Evolutionary conservation across 2,113 vertebrate species (phyloP).

Genomic region (Oenanthe melanoleuca): DNA sequence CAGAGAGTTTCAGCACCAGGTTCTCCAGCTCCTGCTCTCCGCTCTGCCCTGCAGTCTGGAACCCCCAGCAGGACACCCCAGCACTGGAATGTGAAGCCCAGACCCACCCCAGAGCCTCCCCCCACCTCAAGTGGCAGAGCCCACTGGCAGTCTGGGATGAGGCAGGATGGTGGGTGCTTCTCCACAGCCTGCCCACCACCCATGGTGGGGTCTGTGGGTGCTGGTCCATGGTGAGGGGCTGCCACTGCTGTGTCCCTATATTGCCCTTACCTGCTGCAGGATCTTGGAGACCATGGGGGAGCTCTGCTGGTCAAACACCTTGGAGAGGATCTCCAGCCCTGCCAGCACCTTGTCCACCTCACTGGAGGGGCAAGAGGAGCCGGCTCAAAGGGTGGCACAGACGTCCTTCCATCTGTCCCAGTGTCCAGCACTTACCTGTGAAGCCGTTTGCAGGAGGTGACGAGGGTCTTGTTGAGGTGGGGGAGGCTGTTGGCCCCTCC

Average conservation of each 20-base stretch:
- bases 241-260: slow-evolving; percentile 7
- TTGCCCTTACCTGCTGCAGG: slow-evolving; percentile 87
- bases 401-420: not conserved
- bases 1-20: slow-evolving; percentile 90
- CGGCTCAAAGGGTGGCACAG: not conserved
- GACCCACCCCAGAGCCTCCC: not conserved
- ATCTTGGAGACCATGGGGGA: slow-evolving; percentile 90
- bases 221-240: too few relatives aligned
- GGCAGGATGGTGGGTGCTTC: not conserved
- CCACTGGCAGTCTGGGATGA: not conserved
- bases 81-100: not conserved
- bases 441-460: slow-evolving; percentile 89
- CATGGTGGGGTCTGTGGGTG: not conserved
- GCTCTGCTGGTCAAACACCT: slow-evolving; percentile 96
- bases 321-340: slow-evolving; percentile 93
- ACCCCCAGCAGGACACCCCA: not conserved
- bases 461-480: slow-evolving; percentile 91
- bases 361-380: slow-evolving; percentile 57
- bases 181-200: not conserved
- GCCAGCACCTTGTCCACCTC: slow-evolving; percentile 95
- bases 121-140: not conserved
- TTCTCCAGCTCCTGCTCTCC: slow-evolving; percentile 94
- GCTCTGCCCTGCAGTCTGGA: slow-evolving; percentile 82
- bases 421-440: slow-evolving; percentile 75
- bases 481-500: slow-evolving; percentile 88